Evolutionary conservation across 2,888 invertebrate genomes (phyloP), one percentile per base, ranked within the genome.

Genomic region (Polymixis lichenea): DNA sequence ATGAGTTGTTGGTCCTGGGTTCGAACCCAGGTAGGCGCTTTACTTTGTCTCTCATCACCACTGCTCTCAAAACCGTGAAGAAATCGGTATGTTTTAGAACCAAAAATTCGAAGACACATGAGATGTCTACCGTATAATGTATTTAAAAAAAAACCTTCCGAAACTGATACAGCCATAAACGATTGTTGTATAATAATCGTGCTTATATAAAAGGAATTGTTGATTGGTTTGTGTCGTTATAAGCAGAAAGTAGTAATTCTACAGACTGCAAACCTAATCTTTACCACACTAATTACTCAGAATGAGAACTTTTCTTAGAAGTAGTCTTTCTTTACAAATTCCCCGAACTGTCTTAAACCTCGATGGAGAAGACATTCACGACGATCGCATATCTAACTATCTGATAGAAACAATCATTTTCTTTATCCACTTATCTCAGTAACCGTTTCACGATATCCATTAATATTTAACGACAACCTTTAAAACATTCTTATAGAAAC

Each of bases 391-490:
- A 43, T 15, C 19, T 25, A 25, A 28, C 43, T 56, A 64, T n/a
- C 51, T 17, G 25, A 43, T 55, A 62, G 38, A 55, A 25, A 55
- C 32, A 19, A 32, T 67, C 2, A 68, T 64, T 68, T 68, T 55
- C 43, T 64, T 64, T 58, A 25, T 46, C 61, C 49, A 28, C 13
- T 75, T 58, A 62, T 56, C 56, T 62, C 15, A 49, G 46, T 53
- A 17, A 46, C 22, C 13, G 38, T 49, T 81, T 49, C 6, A 43
- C 38, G 32, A 43, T 58, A 32, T 51, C 43, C 72, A 49, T 80
- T 68, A 64, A 82, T 19, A 53, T 72, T 82, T 77, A 67, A 72
- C 28, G 61, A 28, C 25, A 5, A 66, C 11, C 49, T 38, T 49
- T 55, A 22, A 72, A 78, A 64, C 1, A n/a, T 43, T 53, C 1